A percentile compares a stretch with the other conserved stretches of the same genome.
These are phyloP conservation scores for Euphonia xanthogaster DNA, from an alignment of 2,797 vertebrate species.

Conservation along the genomic window DNA sequence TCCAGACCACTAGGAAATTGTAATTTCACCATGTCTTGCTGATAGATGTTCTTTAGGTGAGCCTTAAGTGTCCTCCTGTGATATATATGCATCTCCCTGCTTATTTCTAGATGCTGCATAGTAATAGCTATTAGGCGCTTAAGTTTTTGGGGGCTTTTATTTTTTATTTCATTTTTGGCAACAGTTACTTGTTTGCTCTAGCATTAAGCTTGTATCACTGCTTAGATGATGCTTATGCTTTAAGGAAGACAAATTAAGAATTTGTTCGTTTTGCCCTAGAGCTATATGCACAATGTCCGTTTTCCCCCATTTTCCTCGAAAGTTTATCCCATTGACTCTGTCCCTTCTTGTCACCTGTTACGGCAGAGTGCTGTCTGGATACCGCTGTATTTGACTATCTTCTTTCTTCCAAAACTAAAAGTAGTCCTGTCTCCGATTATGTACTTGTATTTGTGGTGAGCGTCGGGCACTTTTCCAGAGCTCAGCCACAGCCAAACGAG, in stretches of 20 bases:
- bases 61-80: background rate
- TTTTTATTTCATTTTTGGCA: background rate
- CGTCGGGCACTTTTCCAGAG: background rate
- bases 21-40: background rate
- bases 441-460: too few relatives aligned
- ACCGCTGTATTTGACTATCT: background rate
- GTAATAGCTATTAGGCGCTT: background rate
- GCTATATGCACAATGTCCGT: rapidly evolving
- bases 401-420: background rate
- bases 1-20: background rate
- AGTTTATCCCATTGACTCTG: background rate
- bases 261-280: background rate
- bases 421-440: rapidly evolving
- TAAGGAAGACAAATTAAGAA: background rate
- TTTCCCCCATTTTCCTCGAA: background rate
- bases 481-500: background rate
- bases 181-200: background rate
- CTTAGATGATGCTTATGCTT: background rate
- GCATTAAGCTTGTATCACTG: background rate
- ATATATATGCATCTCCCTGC: background rate
- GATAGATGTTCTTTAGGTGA: background rate
- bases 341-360: background rate
- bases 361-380: rapidly evolving
- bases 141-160: rapidly evolving
- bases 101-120: background rate